A percentile compares a stretch with the other conserved stretches of the same genome.
These are phyloP conservation scores for Balaenoptera acutorostrata DNA, from an alignment of 2,113 vertebrate species.

Conservation along the genomic window DNA sequence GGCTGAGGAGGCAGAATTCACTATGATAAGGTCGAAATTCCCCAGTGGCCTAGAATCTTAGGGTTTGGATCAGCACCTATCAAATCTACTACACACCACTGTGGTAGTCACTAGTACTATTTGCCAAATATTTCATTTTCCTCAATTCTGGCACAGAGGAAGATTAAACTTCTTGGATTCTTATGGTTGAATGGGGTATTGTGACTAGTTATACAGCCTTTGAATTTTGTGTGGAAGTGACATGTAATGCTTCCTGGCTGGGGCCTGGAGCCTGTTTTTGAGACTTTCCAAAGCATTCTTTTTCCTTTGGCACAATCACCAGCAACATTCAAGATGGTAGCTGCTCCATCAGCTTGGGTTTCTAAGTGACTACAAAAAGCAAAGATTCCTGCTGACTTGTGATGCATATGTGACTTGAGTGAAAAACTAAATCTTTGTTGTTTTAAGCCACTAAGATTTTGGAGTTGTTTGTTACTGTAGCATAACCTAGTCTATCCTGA, in stretches of 20 bases:
- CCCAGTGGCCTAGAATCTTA: background rate
- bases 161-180: background rate
- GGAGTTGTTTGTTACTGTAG: background rate
- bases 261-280: background rate
- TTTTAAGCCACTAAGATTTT: constrained; percentile 18
- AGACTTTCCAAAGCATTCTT: background rate
- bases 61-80: background rate
- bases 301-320: background rate
- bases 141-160: background rate
- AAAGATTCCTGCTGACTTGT: background rate
- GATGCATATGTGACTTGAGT: background rate
- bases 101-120: background rate
- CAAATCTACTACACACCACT: background rate
- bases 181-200: background rate
- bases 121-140: background rate
- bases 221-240: background rate
- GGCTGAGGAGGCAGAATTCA: background rate
- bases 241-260: background rate
- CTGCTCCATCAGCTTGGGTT: background rate
- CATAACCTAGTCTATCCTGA: background rate
- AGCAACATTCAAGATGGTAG: background rate
- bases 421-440: background rate
- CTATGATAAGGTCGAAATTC: background rate
- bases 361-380: background rate
- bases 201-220: background rate